Percentiles rank a stretch among this genome's conserved stretches.
These are phyloP conservation scores for Diarsia dahlii DNA, from an alignment of 2,888 invertebrate species.

Conservation along the genomic window DNA sequence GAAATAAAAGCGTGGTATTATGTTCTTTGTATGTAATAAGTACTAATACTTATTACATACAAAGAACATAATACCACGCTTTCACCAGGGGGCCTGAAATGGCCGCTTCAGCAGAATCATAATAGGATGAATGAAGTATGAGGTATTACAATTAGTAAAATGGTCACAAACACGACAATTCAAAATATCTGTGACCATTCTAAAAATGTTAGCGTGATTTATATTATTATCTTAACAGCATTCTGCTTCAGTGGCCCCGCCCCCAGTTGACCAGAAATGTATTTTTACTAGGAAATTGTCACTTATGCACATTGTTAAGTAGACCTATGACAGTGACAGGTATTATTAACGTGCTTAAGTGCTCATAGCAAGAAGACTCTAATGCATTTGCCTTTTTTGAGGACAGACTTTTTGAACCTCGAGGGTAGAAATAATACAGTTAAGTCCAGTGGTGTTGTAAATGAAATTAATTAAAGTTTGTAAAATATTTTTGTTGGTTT, in stretches of 20 bases:
- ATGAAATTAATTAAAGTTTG: slow-evolving; percentile 60
- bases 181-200: too few species aligned
- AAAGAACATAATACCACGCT: neutral
- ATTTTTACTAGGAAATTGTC: slow-evolving; percentile 41
- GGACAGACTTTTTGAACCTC: slow-evolving; percentile 39
- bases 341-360: slow-evolving; percentile 26
- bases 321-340: slow-evolving; percentile 22
- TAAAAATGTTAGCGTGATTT: too few species aligned
- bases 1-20: neutral
- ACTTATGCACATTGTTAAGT: slow-evolving; percentile 1
- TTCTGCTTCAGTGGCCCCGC: too few species aligned
- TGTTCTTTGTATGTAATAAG: slow-evolving; percentile 6
- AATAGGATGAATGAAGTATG: neutral
- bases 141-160: too few species aligned
- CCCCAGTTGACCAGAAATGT: slow-evolving; percentile 2
- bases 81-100: neutral
- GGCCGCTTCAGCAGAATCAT: neutral
- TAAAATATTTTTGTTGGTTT: slow-evolving; percentile 45
- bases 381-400: slow-evolving; percentile 23
- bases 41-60: slow-evolving; percentile 33
- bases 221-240: too few species aligned
- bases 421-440: slow-evolving; percentile 41
- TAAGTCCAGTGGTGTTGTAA: slow-evolving; percentile 64
- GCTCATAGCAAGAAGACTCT: slow-evolving; percentile 1
- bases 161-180: too few species aligned